Evolutionary conservation across 2,888 invertebrate species (phyloP), one percentile per base, ranked within the genome.

Genomic region (Octodonta nipae): DNA sequence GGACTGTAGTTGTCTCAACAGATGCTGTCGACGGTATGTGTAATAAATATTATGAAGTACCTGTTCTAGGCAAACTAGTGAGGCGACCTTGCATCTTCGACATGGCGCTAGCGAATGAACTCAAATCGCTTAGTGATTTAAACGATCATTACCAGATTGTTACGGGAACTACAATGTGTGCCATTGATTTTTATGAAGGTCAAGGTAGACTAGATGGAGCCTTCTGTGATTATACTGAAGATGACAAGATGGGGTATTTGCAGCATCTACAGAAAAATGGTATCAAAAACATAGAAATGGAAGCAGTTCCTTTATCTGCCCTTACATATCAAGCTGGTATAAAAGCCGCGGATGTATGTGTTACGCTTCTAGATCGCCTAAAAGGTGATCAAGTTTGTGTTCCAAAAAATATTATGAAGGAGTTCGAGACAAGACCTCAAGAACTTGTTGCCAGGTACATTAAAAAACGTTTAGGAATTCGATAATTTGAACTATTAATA

Each of bases 231-330:
- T 93, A 87, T 64, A 75, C 75, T 2, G 84, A 86, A 55, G 63
- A 70, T n/a, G 92, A 96, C 42, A 93, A 92, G 64, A 76, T 86
- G 73, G 78, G 78, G 28, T 96, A 88, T 58, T 65, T 96, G 48
- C 72, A 74, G 45, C 70, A 75, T 43, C 56, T 91, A 39, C 74
- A 78, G 41, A 28, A 14, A 16, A 65, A 75, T 28, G 91, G 89
- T 2, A 85, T 96, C 8, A 75, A 83, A 13, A 96, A 96, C 62
- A 92, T 96, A 49, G 96, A 96, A 67, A 93, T 93, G 95, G 96
- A 96, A 64, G 83, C 86, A 22, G 71, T 88, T 5, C 82, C 86
- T 8, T 93, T 96, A 58, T 87, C 92, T 0, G 91, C 93, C 1
- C 73, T 93, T 32, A 92, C 91, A 14, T 82, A 87, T 58, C 85